A percentile compares a stretch with the other conserved stretches of the same genome.
Evolutionary conservation across 2,888 invertebrate species (phyloP).

Genomic region (Didymodactylos carnosus): DNA sequence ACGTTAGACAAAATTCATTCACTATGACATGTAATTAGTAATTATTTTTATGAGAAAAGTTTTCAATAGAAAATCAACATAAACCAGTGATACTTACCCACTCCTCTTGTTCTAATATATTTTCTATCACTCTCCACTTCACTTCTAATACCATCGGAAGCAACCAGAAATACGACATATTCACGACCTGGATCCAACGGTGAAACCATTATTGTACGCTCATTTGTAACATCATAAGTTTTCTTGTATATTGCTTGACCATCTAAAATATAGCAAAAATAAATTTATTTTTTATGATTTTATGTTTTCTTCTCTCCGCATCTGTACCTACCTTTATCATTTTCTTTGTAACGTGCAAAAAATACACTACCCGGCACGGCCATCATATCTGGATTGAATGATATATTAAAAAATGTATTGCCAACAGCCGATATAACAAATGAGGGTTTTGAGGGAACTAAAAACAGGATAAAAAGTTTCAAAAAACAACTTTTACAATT

Average conservation of each 20-base stretch:
- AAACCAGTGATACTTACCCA: not conserved
- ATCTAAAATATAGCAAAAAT: not conserved
- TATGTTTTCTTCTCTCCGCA: too few species aligned
- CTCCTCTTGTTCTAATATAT: not conserved
- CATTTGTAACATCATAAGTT: not conserved
- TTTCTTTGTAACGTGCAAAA: slow-evolving; percentile 52
- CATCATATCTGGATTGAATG: slow-evolving; percentile 49
- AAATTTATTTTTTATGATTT: not conserved
- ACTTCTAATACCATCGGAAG: not conserved
- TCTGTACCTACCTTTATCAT: slow-evolving; percentile 23
- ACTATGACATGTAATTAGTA: too few species aligned
- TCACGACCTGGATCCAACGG: not conserved
- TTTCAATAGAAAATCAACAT: not conserved
- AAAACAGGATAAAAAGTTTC: not conserved
- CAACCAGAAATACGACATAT: not conserved
- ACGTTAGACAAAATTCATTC: too few species aligned
- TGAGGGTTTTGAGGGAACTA: slow-evolving; percentile 26
- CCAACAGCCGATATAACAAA: slow-evolving; percentile 25
- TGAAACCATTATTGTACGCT: not conserved
- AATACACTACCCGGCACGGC: slow-evolving; percentile 68
- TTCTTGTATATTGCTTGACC: not conserved
- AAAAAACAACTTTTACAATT: not conserved
- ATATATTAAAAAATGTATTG: slow-evolving; percentile 33
- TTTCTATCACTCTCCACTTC: not conserved
- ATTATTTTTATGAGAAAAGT: not conserved